These are phyloP conservation scores for Lates calcarifer DNA, from an alignment of 2,113 vertebrate species.

Conservation along the genomic window DNA sequence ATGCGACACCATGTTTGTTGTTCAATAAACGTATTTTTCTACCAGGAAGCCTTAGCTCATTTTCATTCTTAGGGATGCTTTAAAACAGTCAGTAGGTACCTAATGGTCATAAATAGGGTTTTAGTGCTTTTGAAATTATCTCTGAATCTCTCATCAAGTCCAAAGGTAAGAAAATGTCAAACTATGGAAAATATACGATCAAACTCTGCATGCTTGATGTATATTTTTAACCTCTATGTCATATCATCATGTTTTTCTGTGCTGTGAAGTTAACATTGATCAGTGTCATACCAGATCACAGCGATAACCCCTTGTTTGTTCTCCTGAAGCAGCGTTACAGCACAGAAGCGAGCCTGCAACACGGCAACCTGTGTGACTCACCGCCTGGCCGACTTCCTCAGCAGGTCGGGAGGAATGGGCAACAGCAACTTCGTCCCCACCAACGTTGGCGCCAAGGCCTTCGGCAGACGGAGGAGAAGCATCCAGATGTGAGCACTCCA, in stretches of 20 bases:
- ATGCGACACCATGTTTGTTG: conserved; percentile 82
- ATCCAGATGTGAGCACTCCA: conserved; percentile 78
- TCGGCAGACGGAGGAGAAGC: conserved; percentile 92
- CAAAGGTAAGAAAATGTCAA: conserved; percentile 76
- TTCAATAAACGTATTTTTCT: conserved; percentile 97
- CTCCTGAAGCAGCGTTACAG: conserved; percentile 86
- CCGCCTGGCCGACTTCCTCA: conserved; percentile 94
- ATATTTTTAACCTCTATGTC: conserved; percentile 9
- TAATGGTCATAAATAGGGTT: conserved; percentile 18
- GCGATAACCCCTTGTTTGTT: conserved; percentile 52
- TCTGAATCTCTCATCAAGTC: conserved; percentile 36
- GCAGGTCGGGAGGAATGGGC: conserved; percentile 91
- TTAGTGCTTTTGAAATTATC: conserved; percentile 20
- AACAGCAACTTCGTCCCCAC: conserved; percentile 92
- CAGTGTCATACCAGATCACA: not conserved
- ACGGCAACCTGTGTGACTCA: conserved; percentile 97
- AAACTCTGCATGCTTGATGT: conserved; percentile 16
- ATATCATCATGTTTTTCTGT: not conserved
- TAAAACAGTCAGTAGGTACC: conserved; percentile 10
- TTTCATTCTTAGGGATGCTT: conserved; percentile 62
- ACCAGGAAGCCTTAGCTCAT: conserved; percentile 84
- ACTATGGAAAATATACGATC: not conserved
- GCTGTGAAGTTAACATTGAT: not conserved
- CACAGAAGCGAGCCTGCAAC: conserved; percentile 94
- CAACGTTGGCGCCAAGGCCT: conserved; percentile 91